phyloP scores from a whole-genome alignment of 2,797 vertebrate species.

The Sebastes flavidus region DNA sequence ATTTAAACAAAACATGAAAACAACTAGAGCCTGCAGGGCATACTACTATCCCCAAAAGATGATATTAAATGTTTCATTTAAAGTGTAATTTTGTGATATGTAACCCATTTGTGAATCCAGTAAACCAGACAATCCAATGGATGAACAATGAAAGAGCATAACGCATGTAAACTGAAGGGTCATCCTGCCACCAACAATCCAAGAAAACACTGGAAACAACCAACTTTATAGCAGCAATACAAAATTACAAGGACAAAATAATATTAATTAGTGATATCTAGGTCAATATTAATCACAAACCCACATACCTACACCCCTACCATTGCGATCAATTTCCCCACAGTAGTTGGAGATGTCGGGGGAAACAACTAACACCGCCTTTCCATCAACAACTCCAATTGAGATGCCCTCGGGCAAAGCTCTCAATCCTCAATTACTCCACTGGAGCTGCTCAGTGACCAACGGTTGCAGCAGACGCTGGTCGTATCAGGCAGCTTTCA shows the following conservation, averaged over 20 bases:
- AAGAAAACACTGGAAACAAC: not conserved
- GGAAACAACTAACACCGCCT: conserved; percentile 39
- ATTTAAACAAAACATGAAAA: too few species aligned
- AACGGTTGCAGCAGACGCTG: not conserved
- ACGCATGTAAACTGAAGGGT: not conserved
- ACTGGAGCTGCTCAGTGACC: conserved; percentile 25
- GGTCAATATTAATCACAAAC: not conserved
- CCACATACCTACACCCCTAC: not conserved
- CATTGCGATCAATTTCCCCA: conserved; percentile 16
- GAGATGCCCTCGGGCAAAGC: conserved; percentile 57
- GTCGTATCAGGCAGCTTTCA: conserved; percentile 10
- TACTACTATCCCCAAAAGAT: not conserved
- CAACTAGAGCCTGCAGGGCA: not conserved
- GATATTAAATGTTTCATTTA: not conserved
- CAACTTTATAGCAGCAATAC: not conserved
- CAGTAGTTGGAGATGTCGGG: conserved; percentile 20
- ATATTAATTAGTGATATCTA: not conserved
- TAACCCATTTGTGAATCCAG: not conserved
- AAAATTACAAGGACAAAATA: not conserved
- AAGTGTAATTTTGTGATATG: not conserved
- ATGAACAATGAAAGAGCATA: not conserved
- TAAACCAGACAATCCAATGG: not conserved
- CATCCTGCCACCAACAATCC: not conserved
- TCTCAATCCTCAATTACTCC: conserved; percentile 58
- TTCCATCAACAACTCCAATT: conserved; percentile 50